phyloP scores from a whole-genome alignment of 2,888 invertebrate species.

The Enchytraeus crypticus region DNA sequence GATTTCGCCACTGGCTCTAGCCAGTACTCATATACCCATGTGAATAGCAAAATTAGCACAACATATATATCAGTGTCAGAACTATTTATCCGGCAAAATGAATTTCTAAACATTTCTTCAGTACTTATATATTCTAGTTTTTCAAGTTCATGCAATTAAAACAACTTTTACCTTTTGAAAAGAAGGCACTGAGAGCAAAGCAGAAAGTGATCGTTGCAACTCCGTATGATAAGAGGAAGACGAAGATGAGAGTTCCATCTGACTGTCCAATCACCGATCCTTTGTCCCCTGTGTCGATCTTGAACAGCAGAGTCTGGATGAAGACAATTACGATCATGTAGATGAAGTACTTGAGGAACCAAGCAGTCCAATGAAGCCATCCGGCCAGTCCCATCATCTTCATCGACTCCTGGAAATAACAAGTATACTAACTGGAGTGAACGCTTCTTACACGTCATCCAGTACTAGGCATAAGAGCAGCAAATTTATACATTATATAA shows the following conservation, averaged over 20 bases:
- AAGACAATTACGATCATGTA: slow-evolving; percentile 59
- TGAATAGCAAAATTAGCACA: too few species aligned
- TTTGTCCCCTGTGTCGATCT: slow-evolving; percentile 23
- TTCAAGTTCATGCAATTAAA: too few species aligned
- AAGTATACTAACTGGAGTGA: not conserved
- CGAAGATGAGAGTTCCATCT: slow-evolving; percentile 59
- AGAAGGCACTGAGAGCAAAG: slow-evolving; percentile 71
- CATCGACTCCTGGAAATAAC: slow-evolving; percentile 66
- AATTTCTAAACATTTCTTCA: too few species aligned
- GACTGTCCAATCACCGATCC: slow-evolving; percentile 61
- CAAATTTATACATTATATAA: too few species aligned
- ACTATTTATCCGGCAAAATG: too few species aligned
- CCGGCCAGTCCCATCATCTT: slow-evolving; percentile 80
- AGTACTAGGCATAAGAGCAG: too few species aligned
- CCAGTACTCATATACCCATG: too few species aligned
- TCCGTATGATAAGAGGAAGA: slow-evolving; percentile 65
- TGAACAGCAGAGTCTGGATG: slow-evolving; percentile 46
- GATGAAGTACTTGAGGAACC: slow-evolving; percentile 70
- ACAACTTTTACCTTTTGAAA: slow-evolving; percentile 61
- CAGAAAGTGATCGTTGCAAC: slow-evolving; percentile 65
- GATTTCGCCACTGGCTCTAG: too few species aligned
- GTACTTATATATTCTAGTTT: too few species aligned
- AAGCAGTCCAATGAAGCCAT: slow-evolving; percentile 76
- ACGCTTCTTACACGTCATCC: too few species aligned
- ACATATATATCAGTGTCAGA: too few species aligned